phyloP scores from a whole-genome alignment of 2,888 invertebrate species.

The Erpobdella octoculata region DNA sequence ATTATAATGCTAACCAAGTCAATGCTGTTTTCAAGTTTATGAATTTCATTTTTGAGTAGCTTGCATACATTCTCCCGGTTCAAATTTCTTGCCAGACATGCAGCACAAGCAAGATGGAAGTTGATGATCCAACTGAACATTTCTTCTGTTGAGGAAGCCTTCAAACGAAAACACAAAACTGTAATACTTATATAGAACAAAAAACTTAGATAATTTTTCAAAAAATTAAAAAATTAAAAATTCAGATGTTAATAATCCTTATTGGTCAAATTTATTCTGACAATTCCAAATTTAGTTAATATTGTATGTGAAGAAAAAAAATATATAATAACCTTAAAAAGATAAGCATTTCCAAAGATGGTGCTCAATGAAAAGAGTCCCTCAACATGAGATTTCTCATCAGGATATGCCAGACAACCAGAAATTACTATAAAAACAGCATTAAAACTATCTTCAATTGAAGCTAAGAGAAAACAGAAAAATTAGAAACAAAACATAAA shows the following conservation, averaged over 20 bases:
- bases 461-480: too few species aligned
- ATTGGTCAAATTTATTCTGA: too few species aligned
- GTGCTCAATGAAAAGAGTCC: conserved; percentile 96
- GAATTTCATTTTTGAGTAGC: conserved; percentile 88
- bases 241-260: not conserved
- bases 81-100: conserved; percentile 89
- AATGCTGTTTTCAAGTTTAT: conserved; percentile 87
- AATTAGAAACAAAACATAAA: too few species aligned
- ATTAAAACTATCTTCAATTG: too few species aligned
- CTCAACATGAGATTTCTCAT: conserved; percentile 93
- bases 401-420: conserved; percentile 80
- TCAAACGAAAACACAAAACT: not conserved
- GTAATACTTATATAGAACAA: not conserved
- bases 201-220: not conserved
- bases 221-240: not conserved
- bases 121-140: conserved; percentile 60
- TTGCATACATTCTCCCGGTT: conserved; percentile 94
- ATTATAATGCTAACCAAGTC: conserved; percentile 76
- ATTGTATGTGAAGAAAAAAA: too few species aligned
- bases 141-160: conserved; percentile 29
- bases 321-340: conserved; percentile 75
- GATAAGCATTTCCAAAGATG: conserved; percentile 91
- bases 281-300: not conserved
- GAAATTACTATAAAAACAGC: conserved; percentile 49
- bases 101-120: conserved; percentile 94